These are phyloP conservation scores for Micoletzkya japonica DNA, from an alignment of 2,888 invertebrate genomes.

Conservation along the genomic window DNA sequence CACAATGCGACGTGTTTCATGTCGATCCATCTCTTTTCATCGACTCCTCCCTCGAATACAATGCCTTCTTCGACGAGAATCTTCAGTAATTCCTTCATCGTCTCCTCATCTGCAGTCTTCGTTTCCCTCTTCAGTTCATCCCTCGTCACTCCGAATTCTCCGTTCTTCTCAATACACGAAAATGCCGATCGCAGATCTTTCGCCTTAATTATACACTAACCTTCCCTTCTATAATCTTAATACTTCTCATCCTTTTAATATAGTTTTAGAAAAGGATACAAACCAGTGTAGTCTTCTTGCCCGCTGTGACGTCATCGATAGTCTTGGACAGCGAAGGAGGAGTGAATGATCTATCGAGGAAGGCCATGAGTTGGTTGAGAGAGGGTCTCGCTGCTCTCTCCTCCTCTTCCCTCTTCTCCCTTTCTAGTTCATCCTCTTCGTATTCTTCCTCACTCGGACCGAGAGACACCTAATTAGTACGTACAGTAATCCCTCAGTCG, in stretches of 20 bases:
- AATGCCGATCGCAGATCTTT: neutral
- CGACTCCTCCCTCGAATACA: conserved; percentile 51
- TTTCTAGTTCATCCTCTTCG: neutral
- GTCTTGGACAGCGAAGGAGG: neutral
- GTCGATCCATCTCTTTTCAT: conserved; percentile 46
- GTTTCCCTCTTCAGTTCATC: neutral
- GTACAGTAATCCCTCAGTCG: no score
- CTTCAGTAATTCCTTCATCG: neutral
- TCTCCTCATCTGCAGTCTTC: neutral
- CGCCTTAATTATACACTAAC: neutral
- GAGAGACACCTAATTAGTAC: no score
- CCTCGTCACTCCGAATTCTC: conserved; percentile 1
- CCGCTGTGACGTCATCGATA: conserved; percentile 14
- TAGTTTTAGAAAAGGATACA: no score
- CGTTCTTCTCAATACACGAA: neutral
- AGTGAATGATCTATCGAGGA: neutral
- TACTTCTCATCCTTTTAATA: no score
- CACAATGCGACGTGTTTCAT: conserved; percentile 41
- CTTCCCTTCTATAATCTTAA: neutral
- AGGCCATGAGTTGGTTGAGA: neutral
- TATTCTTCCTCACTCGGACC: neutral
- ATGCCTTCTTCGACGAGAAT: neutral
- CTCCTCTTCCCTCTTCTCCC: neutral
- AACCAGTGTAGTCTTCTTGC: neutral
- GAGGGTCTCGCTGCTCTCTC: neutral